Conservation (phyloP, 2,888 invertebrate genomes). For the Lordiphosa fenestrarum region DNA sequence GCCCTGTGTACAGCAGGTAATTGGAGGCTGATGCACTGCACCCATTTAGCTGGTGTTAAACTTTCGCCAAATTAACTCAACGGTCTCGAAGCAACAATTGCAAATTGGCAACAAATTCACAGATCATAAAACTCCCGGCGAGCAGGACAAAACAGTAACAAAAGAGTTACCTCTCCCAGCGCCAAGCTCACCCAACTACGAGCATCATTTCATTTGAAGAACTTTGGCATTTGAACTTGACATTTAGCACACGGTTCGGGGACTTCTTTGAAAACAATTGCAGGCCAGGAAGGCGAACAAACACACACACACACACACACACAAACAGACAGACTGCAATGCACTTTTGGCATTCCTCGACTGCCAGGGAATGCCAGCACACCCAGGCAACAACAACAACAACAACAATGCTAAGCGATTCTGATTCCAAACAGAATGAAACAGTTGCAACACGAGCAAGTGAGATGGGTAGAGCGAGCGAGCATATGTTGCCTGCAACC, state of each 20-base stretch:
- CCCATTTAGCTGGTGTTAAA: slow-evolving; percentile 30
- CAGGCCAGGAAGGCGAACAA: slow-evolving; percentile 36
- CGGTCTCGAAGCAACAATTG: slow-evolving; percentile 67
- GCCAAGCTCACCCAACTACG: slow-evolving; percentile 10
- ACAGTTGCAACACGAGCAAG: slow-evolving; percentile 53
- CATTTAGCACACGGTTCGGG: slow-evolving; percentile 72
- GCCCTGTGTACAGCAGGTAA: neutral
- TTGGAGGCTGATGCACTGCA: neutral
- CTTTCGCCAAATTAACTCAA: slow-evolving; percentile 68
- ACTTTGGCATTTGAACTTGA: slow-evolving; percentile 76
- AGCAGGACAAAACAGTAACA: slow-evolving; percentile 16
- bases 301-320: slow-evolving; percentile 23
- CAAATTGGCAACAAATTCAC: slow-evolving; percentile 72
- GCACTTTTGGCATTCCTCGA: slow-evolving; percentile 72
- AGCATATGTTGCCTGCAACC: slow-evolving; percentile 39
- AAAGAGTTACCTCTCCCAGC: slow-evolving; percentile 23
- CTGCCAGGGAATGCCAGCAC: slow-evolving; percentile 57
- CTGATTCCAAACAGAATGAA: slow-evolving; percentile 45
- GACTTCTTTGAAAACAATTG: slow-evolving; percentile 74
- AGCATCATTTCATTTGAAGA: slow-evolving; percentile 74
- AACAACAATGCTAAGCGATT: slow-evolving; percentile 43
- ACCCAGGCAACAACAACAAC: slow-evolving; percentile 32
- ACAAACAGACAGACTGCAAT: slow-evolving; percentile 27
- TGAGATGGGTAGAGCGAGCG: slow-evolving; percentile 25
- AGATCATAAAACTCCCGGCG: slow-evolving; percentile 62